phyloP scores from a whole-genome alignment of 1,140 invertebrate genomes.

The Leptopilina clavipes region DNA sequence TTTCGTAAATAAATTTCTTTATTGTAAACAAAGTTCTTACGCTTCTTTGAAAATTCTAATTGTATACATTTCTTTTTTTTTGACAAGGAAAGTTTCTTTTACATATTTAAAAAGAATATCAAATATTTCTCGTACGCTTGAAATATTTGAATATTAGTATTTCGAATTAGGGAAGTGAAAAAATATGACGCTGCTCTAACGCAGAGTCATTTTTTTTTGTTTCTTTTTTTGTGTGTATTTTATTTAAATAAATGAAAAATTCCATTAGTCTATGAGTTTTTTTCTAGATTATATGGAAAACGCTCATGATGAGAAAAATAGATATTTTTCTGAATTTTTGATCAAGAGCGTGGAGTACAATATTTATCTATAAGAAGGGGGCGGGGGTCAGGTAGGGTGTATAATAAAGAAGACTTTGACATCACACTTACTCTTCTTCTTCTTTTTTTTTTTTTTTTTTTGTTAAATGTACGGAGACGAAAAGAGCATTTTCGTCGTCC shows the following conservation, averaged over 20 bases:
- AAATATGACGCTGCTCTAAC: background rate
- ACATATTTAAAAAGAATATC: background rate
- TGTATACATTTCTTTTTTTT: too few species aligned
- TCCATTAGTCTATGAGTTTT: background rate
- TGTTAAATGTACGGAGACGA: background rate
- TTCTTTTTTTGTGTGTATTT: too few species aligned
- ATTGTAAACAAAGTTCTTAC: background rate
- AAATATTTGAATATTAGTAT: background rate
- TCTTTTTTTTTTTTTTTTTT: too few species aligned
- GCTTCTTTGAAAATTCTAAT: too few species aligned
- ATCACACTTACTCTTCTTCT: slow-evolving; percentile 32
- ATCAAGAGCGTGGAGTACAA: slow-evolving; percentile 40
- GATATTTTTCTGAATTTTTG: background rate
- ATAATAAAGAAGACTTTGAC: background rate
- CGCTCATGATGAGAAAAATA: background rate
- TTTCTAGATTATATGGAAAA: background rate
- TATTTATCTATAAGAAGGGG: background rate
- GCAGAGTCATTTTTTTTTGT: background rate
- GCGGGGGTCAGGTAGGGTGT: background rate
- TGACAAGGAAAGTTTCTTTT: background rate
- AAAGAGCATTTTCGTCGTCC: slow-evolving; percentile 33
- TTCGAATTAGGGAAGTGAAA: background rate
- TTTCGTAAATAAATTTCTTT: background rate
- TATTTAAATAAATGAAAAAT: background rate
- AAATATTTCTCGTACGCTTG: background rate